Evolutionary conservation across 2,888 invertebrate genomes (phyloP).

Genomic region (Acanthosoma haemorrhoidale): DNA sequence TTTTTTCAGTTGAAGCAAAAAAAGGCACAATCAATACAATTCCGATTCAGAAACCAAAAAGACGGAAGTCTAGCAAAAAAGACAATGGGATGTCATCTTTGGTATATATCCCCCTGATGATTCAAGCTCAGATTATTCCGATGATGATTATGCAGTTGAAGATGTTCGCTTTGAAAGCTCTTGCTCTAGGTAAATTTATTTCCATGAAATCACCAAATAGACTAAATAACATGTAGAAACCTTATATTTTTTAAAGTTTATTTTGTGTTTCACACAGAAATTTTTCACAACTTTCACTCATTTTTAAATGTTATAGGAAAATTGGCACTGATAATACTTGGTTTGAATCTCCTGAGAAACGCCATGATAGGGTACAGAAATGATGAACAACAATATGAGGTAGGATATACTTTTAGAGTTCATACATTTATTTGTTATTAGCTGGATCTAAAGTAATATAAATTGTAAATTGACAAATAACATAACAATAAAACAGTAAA

Average conservation of each 20-base stretch:
- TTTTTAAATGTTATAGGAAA: constrained; percentile 32
- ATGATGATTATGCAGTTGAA: constrained; percentile 42
- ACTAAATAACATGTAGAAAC: background rate
- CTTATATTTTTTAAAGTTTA: background rate
- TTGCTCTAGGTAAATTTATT: constrained; percentile 38
- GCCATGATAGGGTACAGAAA: constrained; percentile 35
- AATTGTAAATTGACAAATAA: too few species aligned
- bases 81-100: constrained; percentile 32
- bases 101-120: constrained; percentile 42
- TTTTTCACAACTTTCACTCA: background rate
- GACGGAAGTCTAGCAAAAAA: constrained; percentile 38
- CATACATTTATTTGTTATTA: too few species aligned
- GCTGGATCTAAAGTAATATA: too few species aligned
- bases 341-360: constrained; percentile 40
- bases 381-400: constrained; percentile 38
- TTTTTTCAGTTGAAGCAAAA: background rate
- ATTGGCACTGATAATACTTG: constrained; percentile 41
- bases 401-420: too few species aligned
- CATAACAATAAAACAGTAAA: too few species aligned
- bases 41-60: background rate
- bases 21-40: background rate
- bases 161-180: constrained; percentile 42
- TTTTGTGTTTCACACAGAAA: background rate
- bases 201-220: background rate
- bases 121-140: constrained; percentile 43